A percentile compares a stretch with the other conserved stretches of the same genome.
Evolutionary conservation across 2,797 vertebrate species (phyloP).

Genomic region (Delichon dasypus): DNA sequence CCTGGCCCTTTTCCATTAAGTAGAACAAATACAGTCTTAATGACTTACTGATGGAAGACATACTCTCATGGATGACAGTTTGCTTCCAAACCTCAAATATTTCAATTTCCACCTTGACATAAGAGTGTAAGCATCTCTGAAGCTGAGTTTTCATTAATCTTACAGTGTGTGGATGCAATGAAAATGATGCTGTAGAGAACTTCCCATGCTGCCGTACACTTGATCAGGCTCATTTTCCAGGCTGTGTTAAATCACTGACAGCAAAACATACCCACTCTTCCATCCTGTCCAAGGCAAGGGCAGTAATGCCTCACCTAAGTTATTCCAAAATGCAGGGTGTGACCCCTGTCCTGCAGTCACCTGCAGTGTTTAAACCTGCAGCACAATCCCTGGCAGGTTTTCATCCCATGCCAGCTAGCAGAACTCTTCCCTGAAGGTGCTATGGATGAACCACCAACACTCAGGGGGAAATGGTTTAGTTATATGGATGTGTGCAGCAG

Average conservation of each 20-base stretch:
- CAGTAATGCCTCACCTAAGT: not conserved
- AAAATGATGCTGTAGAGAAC: not conserved
- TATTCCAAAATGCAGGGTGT: not conserved
- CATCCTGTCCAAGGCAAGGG: not conserved
- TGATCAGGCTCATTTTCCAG: not conserved
- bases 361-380: not conserved
- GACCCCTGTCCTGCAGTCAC: not conserved
- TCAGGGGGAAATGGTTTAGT: not conserved
- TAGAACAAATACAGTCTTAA: not conserved
- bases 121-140: not conserved
- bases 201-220: not conserved
- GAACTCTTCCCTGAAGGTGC: not conserved
- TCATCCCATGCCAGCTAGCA: not conserved
- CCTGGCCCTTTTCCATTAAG: not conserved
- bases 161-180: not conserved
- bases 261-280: not conserved
- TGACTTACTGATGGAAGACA: not conserved
- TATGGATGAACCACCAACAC: not conserved
- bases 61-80: accelerated
- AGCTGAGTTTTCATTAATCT: not conserved
- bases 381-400: not conserved
- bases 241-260: not conserved
- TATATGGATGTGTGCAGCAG: not conserved
- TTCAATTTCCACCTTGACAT: not conserved
- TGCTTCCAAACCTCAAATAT: not conserved